A percentile compares a stretch with the other conserved stretches of the same genome.
Evolutionary conservation across 2,888 invertebrate genomes (phyloP).

Genomic region (Isoperla grammatica): DNA sequence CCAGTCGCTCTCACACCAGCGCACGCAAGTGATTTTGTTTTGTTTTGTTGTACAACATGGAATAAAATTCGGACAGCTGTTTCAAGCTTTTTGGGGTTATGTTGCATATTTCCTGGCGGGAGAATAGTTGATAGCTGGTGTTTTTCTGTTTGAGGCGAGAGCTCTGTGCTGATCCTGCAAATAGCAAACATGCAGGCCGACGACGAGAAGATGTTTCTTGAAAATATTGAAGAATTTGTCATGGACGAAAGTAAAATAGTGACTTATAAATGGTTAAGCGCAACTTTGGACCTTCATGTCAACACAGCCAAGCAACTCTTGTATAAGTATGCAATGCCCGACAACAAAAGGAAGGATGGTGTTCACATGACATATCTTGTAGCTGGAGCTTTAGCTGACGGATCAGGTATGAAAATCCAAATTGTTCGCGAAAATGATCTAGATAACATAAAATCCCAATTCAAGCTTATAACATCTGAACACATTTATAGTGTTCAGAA

Average conservation of each 20-base stretch:
- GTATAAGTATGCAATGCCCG: slow-evolving; percentile 38
- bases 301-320: slow-evolving; percentile 44
- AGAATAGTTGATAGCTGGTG: too few species aligned
- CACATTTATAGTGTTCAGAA: slow-evolving; percentile 46
- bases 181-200: slow-evolving; percentile 41
- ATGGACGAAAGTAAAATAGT: slow-evolving; percentile 43
- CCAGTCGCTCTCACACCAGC: too few species aligned
- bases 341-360: slow-evolving; percentile 33
- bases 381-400: slow-evolving; percentile 39
- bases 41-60: too few species aligned
- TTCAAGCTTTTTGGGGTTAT: too few species aligned
- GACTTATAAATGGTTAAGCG: slow-evolving; percentile 46
- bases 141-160: too few species aligned
- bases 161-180: too few species aligned
- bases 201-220: slow-evolving; percentile 40
- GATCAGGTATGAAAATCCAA: slow-evolving; percentile 39
- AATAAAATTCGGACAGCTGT: too few species aligned
- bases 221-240: slow-evolving; percentile 39
- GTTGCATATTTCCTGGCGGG: too few species aligned
- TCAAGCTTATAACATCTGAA: slow-evolving; percentile 40
- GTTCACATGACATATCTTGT: slow-evolving; percentile 40
- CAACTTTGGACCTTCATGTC: slow-evolving; percentile 44
- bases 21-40: too few species aligned
- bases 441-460: slow-evolving; percentile 38
- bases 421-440: slow-evolving; percentile 41